These are phyloP conservation scores for Tuberolachnus salignus DNA, from an alignment of 2,888 invertebrate genomes.

Conservation along the genomic window DNA sequence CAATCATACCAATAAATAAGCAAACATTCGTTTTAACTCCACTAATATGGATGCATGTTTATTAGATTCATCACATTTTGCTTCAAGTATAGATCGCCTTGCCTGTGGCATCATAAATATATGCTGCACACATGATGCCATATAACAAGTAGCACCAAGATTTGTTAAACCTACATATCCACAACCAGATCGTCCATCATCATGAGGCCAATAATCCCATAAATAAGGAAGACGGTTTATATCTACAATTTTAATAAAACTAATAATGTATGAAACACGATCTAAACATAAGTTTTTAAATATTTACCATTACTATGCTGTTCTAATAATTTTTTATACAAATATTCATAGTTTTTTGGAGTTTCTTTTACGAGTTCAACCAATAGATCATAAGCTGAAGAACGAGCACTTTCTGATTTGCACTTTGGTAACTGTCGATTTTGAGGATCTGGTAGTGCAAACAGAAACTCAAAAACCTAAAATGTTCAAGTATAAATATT, in stretches of 20 bases:
- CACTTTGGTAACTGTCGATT: constrained; percentile 89
- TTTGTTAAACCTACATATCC: constrained; percentile 95
- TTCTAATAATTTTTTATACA: constrained; percentile 81
- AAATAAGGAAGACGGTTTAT: constrained; percentile 74
- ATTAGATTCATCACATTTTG: constrained; percentile 73
- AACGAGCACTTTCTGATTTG: constrained; percentile 86
- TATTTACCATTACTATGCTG: constrained; percentile 80
- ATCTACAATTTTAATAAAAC: constrained; percentile 33
- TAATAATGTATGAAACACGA: not conserved
- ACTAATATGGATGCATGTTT: constrained; percentile 82
- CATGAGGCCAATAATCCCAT: constrained; percentile 98
- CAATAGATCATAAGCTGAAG: constrained; percentile 88
- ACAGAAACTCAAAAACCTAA: constrained; percentile 83
- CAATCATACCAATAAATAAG: constrained; percentile 75
- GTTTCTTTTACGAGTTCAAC: constrained; percentile 86
- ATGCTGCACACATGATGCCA: constrained; percentile 97
- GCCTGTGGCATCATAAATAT: constrained; percentile 97
- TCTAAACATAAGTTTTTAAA: not conserved
- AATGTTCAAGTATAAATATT: constrained; percentile 59
- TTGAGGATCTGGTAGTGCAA: constrained; percentile 85
- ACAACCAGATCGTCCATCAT: constrained; percentile 91
- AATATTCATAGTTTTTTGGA: constrained; percentile 81
- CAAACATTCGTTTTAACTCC: constrained; percentile 94
- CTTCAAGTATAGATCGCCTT: constrained; percentile 79
- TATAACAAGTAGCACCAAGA: constrained; percentile 94